Evolutionary conservation across 2,888 invertebrate species (phyloP), one percentile per base, ranked within the genome.

Genomic region (Cecidostiba fungosa): DNA sequence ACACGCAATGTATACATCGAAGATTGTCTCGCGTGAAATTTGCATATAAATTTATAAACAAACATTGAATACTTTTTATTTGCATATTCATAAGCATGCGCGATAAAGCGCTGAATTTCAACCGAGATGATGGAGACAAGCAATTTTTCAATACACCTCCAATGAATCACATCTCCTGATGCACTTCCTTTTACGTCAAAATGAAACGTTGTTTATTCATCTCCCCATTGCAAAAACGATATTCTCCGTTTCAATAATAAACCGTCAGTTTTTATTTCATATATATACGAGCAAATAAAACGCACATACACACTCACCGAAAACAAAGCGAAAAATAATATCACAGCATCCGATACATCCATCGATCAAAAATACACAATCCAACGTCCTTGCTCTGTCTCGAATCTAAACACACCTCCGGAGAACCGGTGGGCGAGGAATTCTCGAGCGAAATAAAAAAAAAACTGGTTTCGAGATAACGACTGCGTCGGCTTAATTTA

Each of bases 401-500:
- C 23, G 23, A 12, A 10, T 62, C 62, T 62, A 54, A 54, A 66
- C 66, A 59, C 59, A 59, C 66, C 29, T 32, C n/a, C 29, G 8
- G 16, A 29, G 43, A 32, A 10, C 72, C 19, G n/a, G 72, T 36
- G 1, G 36, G n/a, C 16, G 32, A 23, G 47, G 29, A 54, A 50
- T 50, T 16, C 50, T 29, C 54, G 72, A 23, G 12, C 43, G 81
- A 32, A 80, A 39, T 62, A 76, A 54, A 80, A 39, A 73, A 76
- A 54, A 59, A 62, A 39, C 77, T 59, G 77, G 59, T 59, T 77
- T 6, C 39, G 29, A 3, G 59, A 77, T 77, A 77, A 77, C 77
- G 77, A 54, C 73, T 8, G 39, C 73, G 73, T 39, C 10, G 29
- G 74, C 77, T 77, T 77, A 77, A 77, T 77, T 77, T 77, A 77